These are phyloP conservation scores for Drosophila mayaguana DNA, from an alignment of 2,888 invertebrate genomes.

Conservation along the genomic window DNA sequence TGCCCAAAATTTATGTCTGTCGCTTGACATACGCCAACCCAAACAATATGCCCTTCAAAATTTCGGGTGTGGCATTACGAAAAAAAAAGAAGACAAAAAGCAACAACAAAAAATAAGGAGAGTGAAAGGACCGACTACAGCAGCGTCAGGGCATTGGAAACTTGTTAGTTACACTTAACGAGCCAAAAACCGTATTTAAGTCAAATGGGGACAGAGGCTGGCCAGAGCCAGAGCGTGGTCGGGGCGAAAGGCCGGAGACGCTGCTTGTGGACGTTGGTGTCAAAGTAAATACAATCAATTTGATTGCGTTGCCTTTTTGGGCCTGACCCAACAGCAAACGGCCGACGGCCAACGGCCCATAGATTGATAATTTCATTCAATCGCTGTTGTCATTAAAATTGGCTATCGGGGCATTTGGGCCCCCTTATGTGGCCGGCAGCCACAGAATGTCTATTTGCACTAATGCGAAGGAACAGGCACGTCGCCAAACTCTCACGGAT, in stretches of 20 bases:
- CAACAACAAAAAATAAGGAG: conserved; percentile 54
- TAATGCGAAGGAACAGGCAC: conserved; percentile 48
- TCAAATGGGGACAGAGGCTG: conserved; percentile 49
- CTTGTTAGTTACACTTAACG: conserved; percentile 79
- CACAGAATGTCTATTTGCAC: conserved; percentile 39
- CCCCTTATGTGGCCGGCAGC: conserved; percentile 20
- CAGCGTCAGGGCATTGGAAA: conserved; percentile 31
- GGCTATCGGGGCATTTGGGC: conserved; percentile 33
- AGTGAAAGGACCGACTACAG: conserved; percentile 31
- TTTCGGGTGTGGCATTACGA: conserved; percentile 20
- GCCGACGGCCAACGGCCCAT: conserved; percentile 34
- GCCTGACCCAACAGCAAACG: conserved; percentile 42
- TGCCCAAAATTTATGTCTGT: conserved; percentile 10
- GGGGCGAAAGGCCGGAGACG: conserved; percentile 7
- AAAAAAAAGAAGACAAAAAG: conserved; percentile 11
- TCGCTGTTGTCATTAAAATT: conserved; percentile 73
- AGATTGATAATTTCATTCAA: conserved; percentile 80
- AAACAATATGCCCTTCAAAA: conserved; percentile 47
- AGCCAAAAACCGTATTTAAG: conserved; percentile 78
- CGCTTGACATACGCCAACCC: conserved; percentile 16
- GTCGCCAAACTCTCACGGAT: conserved; percentile 20
- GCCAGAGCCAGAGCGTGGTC: neutral
- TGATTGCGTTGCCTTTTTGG: conserved; percentile 64
- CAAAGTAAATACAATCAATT: conserved; percentile 80
- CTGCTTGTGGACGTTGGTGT: conserved; percentile 58